Percentiles rank a stretch among this genome's conserved stretches.
Evolutionary conservation across 2,797 vertebrate genomes (phyloP).

Genomic region (Lepilemur septentrionalis): DNA sequence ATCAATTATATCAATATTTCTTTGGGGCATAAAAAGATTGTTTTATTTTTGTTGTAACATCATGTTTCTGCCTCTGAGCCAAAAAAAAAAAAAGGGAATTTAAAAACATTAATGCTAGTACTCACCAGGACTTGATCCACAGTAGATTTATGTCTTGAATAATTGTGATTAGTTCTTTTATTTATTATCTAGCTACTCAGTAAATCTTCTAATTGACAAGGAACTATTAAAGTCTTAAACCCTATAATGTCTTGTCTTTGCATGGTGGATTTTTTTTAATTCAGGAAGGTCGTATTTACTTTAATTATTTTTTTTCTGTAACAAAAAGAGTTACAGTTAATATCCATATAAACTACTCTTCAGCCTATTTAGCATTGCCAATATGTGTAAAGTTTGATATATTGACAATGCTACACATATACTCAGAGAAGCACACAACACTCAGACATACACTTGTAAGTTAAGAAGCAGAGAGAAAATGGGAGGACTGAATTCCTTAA

Average conservation of each 20-base stretch:
- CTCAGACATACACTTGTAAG: neutral
- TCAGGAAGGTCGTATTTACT: neutral
- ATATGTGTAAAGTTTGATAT: neutral
- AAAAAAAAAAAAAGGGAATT: neutral
- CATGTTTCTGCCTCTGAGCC: neutral
- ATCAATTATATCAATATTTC: neutral
- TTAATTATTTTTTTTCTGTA: neutral
- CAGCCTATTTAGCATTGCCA: neutral
- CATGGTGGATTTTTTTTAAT: neutral
- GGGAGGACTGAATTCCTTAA: neutral
- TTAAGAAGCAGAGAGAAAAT: neutral
- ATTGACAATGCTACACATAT: neutral
- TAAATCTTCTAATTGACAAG: slow-evolving; percentile 27
- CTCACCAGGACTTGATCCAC: neutral
- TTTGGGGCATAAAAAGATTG: neutral
- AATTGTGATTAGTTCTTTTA: slow-evolving; percentile 8
- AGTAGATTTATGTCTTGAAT: neutral
- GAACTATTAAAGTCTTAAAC: neutral
- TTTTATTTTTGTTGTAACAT: slow-evolving; percentile 11
- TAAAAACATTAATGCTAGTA: neutral
- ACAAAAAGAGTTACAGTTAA: neutral
- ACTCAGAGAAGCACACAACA: neutral
- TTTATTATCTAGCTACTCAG: neutral
- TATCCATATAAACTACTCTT: neutral
- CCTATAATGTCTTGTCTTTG: neutral